Conservation (phyloP, 2,113 vertebrate genomes). For the Hippopotamus amphibius region DNA sequence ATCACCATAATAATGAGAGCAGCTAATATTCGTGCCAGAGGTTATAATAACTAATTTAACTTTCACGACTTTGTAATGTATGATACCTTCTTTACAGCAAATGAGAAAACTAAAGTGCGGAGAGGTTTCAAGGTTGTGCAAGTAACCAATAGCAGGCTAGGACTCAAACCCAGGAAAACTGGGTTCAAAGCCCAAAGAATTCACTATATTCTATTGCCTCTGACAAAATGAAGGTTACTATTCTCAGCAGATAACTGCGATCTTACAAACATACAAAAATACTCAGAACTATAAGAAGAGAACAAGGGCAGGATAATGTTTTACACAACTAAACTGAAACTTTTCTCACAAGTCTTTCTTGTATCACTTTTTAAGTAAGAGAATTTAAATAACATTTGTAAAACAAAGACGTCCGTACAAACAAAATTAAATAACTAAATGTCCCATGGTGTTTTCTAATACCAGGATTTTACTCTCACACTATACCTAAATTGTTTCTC, state of each 20-base stretch:
- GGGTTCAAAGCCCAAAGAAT: background rate
- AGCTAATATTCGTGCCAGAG: background rate
- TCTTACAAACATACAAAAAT: background rate
- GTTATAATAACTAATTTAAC: background rate
- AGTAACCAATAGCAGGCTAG: background rate
- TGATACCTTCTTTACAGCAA: background rate
- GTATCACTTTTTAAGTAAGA: background rate
- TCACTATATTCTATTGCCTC: background rate
- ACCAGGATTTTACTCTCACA: background rate
- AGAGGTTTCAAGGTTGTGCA: background rate
- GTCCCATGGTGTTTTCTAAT: background rate
- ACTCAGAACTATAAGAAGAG: background rate
- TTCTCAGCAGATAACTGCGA: background rate
- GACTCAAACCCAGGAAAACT: background rate
- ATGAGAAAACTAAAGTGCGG: background rate
- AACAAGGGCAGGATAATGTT: background rate
- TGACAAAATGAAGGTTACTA: background rate
- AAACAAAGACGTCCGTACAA: background rate
- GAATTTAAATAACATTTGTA: background rate
- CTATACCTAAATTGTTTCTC: background rate
- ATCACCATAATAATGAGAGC: background rate
- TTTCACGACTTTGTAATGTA: background rate
- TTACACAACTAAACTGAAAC: background rate
- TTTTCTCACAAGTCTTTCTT: background rate
- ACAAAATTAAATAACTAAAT: background rate